Evolutionary conservation across 2,888 invertebrate genomes (phyloP), one percentile per base, ranked within the genome.

Genomic region (Megamerina dolium): DNA sequence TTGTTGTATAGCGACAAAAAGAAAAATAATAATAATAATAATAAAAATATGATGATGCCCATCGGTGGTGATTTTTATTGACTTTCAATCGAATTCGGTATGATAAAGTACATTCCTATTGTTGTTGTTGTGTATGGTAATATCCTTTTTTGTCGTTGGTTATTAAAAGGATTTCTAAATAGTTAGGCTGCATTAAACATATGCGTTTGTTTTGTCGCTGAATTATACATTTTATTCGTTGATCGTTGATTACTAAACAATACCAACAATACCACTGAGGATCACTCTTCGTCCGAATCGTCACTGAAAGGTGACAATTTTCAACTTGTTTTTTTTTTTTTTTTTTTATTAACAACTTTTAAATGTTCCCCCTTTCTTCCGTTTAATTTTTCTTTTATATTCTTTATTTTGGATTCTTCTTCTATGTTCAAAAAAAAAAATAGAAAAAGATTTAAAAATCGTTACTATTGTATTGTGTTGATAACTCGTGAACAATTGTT

Each of bases 131-230:
- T 21, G 26, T 33, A 21, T 17, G 36, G 17, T 21, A 6, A 12
- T 39, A 18, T 21, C 17, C 27, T 36, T 30, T 37, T 20, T n/a
- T 31, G 17, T 17, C 13, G 30, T n/a, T 39, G 29, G 20, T 14
- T 19, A 50, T 52, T 53, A 49, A 43, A 41, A 51, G 50, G 47
- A 57, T 52, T 48, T 37, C 41, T 40, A 43, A 45, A 46, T 37
- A 51, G 51, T 50, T 51, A n/a, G n/a, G n/a, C 52, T 39, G 12
- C 53, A 57, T 55, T 54, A 52, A 55, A 53, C 54, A 55, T 47
- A 44, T 41, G 38, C 21, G 14, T 34, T 39, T 36, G 21, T 40
- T 32, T 31, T 37, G 34, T 41, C 35, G 35, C 12, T 17, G 41
- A 35, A 35, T 35, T 14, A 4, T 31, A 5, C 9, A 9, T 14